Evolutionary conservation across 2,888 invertebrate species (phyloP).

Genomic region (Sabellastarte sp.): DNA sequence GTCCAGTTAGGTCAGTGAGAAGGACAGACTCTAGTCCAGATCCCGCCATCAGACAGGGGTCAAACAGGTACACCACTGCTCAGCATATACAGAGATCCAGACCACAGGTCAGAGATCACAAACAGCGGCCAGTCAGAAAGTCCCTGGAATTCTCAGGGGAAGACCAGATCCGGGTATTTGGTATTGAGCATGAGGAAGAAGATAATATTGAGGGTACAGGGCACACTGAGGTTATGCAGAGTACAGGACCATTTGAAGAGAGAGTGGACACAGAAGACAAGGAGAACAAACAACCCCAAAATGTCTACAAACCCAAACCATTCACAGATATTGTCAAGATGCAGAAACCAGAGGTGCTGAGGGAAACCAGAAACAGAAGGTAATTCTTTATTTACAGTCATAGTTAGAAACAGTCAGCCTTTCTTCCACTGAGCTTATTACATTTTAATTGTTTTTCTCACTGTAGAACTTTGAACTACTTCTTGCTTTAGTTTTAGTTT

Average conservation of each 20-base stretch:
- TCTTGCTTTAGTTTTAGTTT: too few relatives aligned
- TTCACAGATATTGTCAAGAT: slow-evolving; percentile 44
- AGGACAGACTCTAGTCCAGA: not conserved
- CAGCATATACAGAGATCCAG: not conserved
- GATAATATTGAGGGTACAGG: not conserved
- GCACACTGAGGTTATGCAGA: not conserved
- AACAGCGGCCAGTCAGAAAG: not conserved
- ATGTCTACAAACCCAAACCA: slow-evolving; percentile 16
- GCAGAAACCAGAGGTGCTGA: slow-evolving; percentile 50
- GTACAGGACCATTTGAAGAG: not conserved
- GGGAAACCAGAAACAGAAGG: slow-evolving; percentile 12
- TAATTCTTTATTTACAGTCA: too few relatives aligned
- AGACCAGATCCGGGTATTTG: not conserved
- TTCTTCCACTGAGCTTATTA: too few relatives aligned
- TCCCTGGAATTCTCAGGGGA: not conserved
- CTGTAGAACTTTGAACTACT: too few relatives aligned
- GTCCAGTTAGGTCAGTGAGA: not conserved
- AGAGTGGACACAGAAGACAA: not conserved
- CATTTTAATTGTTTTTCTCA: too few relatives aligned
- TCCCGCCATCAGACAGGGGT: not conserved
- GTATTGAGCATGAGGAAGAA: not conserved
- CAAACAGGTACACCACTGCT: not conserved
- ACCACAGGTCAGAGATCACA: not conserved
- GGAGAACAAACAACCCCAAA: not conserved
- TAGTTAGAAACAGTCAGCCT: too few relatives aligned